Evolutionary conservation across 2,113 vertebrate species (phyloP), one percentile per base, ranked within the genome.

Genomic region (Petroica traversi): DNA sequence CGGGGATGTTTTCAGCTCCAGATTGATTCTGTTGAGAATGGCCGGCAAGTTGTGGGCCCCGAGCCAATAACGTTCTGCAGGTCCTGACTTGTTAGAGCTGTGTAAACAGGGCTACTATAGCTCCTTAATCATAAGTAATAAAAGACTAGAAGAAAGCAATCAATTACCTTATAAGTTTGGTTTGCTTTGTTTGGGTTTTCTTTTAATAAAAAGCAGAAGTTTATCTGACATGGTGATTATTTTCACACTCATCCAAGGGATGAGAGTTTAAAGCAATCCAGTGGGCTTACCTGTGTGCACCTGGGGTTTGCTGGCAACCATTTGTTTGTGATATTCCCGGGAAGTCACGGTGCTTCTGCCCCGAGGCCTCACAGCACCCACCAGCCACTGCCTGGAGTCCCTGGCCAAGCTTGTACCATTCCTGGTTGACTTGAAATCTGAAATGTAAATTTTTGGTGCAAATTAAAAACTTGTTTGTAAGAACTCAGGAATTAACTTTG

Each of bases 61-160:
- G 28, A 97, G 97, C 97, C 98, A 98, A 94, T 97, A 97, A 97
- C 57, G 28, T 93, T 73, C 86, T 95, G 80, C 98, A 97, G 97
- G 97, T 97, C 97, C 95, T 97, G 97, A 96, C 98, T 97, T 96
- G 97, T 97, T 96, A 91, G 96, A 97, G 96, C 96, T 95, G 96
- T 97, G 96, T 97, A 96, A 98, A 98, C 97, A 97, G 97, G 94
- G 95, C 94, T 85, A 33, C 95, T 93, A 72, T 92, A 69, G 82
- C 94, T 92, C 89, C 93, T 96, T 97, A 97, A 97, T 97, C 95
- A 91, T 89, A 95, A 91, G 96, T 97, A 96, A 97, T 97, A 97
- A 97, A 97, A 98, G 91, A 87, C 89, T 83, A 88, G 96, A 93
- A 95, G 96, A 93, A 96, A 97, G 96, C 94, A 96, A 97, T 97